Conservation (phyloP, 2,113 vertebrate species). For the Lagenorhynchus albirostris region DNA sequence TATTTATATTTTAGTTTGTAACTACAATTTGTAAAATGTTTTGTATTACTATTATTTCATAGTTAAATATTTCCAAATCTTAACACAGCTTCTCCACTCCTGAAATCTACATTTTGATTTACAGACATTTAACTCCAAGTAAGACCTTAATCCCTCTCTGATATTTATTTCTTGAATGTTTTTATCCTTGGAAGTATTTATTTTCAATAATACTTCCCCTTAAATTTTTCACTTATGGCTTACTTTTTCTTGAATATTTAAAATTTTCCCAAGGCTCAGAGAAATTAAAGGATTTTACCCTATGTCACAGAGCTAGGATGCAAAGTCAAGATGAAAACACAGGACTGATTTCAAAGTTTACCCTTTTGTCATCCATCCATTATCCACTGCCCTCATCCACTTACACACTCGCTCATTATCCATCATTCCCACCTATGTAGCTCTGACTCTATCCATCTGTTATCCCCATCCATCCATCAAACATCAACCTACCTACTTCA, state of each 20-base stretch:
- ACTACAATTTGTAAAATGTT: neutral
- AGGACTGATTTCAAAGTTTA: neutral
- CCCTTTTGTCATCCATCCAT: neutral
- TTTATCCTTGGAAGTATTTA: neutral
- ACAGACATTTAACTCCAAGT: conserved; percentile 10
- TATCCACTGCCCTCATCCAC: no score
- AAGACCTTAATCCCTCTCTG: neutral
- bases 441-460: neutral
- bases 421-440: neutral
- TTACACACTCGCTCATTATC: neutral
- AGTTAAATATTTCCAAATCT: neutral
- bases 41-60: neutral
- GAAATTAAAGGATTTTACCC: neutral
- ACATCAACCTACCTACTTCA: neutral
- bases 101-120: conserved; percentile 26
- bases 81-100: neutral
- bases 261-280: neutral
- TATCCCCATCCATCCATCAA: neutral
- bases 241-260: neutral
- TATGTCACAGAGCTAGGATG: neutral
- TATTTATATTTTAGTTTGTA: neutral
- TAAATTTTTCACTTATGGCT: neutral
- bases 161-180: neutral
- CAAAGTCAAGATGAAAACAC: neutral
- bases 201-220: neutral